These are phyloP conservation scores for Oligia strigilis DNA, from an alignment of 2,888 invertebrate species.

Conservation along the genomic window DNA sequence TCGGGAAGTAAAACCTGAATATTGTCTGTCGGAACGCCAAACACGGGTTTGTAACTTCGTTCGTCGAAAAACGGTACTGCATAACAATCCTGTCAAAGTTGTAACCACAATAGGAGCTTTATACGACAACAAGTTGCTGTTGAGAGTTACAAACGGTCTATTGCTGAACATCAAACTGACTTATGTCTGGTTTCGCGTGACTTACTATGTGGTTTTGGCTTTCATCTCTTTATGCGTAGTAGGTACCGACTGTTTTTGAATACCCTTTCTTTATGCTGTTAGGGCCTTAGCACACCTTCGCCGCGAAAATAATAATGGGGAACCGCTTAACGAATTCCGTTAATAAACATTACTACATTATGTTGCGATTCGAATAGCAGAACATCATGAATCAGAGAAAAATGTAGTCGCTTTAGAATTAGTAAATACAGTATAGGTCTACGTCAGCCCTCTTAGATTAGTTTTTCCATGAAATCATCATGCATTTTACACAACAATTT, in stretches of 20 bases:
- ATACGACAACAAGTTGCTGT: conserved; percentile 38
- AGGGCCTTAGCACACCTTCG: background rate
- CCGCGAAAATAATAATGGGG: no score
- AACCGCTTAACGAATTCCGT: no score
- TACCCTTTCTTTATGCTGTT: background rate
- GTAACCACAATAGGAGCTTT: conserved; percentile 59
- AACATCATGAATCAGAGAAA: no score
- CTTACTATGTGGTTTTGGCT: conserved; percentile 13
- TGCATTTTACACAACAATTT: background rate
- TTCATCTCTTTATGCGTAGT: conserved; percentile 13
- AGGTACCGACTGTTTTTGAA: background rate
- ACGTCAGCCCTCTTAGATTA: background rate
- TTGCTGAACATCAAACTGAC: conserved; percentile 26
- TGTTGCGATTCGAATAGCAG: no score
- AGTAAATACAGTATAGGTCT: background rate
- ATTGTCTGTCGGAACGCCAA: conserved; percentile 37
- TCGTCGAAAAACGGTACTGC: conserved; percentile 57
- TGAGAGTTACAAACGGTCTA: conserved; percentile 31
- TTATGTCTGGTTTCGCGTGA: conserved; percentile 1
- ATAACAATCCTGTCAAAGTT: conserved; percentile 51
- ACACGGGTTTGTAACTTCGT: conserved; percentile 58
- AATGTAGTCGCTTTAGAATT: background rate
- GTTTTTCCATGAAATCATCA: background rate
- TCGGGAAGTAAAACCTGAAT: conserved; percentile 45
- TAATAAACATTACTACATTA: no score